Evolutionary conservation across 2,888 invertebrate genomes (phyloP).

Genomic region (Lasioglossum vierecki): DNA sequence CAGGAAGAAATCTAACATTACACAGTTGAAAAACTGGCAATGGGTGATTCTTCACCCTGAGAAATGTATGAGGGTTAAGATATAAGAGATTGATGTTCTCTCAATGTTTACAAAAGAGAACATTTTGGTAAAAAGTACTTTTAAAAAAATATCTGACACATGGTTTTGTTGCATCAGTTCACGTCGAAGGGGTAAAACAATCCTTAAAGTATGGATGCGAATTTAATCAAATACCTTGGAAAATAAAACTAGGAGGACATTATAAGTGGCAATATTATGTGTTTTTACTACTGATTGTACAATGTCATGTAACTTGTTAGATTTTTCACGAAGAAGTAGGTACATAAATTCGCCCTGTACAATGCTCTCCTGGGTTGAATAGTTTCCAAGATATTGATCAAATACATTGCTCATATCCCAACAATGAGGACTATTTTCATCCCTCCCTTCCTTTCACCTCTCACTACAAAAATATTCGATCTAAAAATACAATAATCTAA

Average conservation of each 20-base stretch:
- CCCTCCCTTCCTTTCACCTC: neutral
- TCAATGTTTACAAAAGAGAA: neutral
- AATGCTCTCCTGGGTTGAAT: neutral
- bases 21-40: neutral
- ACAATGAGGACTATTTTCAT: neutral
- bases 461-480: neutral
- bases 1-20: neutral
- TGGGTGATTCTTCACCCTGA: neutral
- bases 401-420: neutral
- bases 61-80: constrained; percentile 3
- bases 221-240: neutral
- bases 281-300: neutral
- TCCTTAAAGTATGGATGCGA: neutral
- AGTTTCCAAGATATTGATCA: neutral
- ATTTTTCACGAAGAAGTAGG: neutral
- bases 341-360: neutral
- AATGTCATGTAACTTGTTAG: too few relatives aligned
- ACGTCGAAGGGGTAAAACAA: neutral
- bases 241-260: neutral
- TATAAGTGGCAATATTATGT: neutral
- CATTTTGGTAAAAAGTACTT: neutral
- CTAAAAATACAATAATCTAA: neutral
- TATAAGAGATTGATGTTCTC: neutral
- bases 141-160: neutral
- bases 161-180: neutral